phyloP scores from a whole-genome alignment of 2,797 vertebrate species.

The Pangasius sanitwongsei region DNA sequence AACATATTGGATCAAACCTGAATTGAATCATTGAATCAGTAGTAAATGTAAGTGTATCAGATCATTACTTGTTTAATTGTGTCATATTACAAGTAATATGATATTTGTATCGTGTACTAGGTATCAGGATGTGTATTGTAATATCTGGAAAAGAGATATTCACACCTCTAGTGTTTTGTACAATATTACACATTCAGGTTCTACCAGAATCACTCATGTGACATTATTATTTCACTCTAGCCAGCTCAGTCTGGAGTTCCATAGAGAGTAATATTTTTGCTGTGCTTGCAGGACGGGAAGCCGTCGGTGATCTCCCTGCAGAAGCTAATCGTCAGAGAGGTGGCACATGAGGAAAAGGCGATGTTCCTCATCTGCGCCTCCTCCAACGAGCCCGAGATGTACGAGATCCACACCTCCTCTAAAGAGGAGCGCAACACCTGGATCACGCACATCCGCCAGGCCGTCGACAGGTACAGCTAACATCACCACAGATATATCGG shows the following conservation, averaged over 20 bases:
- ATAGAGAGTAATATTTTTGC: not conserved
- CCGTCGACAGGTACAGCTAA: constrained; percentile 78
- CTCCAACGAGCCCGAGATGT: constrained; percentile 84
- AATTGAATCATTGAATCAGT: not conserved
- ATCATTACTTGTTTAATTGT: not conserved
- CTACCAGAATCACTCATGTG: not conserved
- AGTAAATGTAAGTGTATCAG: not conserved
- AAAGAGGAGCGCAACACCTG: constrained; percentile 85
- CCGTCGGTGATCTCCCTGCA: constrained; percentile 82
- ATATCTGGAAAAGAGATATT: not conserved
- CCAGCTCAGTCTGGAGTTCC: not conserved
- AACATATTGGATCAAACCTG: not conserved
- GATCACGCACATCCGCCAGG: constrained; percentile 83
- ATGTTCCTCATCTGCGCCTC: constrained; percentile 89
- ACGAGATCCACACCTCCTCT: constrained; percentile 82
- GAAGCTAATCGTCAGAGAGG: constrained; percentile 87
- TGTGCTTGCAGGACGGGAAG: constrained; percentile 78
- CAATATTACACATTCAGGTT: not conserved
- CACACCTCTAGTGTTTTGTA: not conserved
- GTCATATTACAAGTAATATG: not conserved
- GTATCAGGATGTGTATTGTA: not conserved
- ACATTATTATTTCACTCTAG: not conserved
- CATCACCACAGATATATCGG: not conserved
- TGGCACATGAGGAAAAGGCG: constrained; percentile 85
- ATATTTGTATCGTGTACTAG: not conserved